Evolutionary conservation across 2,888 invertebrate genomes (phyloP).

Genomic region (Zhuqinia jingwanae): DNA sequence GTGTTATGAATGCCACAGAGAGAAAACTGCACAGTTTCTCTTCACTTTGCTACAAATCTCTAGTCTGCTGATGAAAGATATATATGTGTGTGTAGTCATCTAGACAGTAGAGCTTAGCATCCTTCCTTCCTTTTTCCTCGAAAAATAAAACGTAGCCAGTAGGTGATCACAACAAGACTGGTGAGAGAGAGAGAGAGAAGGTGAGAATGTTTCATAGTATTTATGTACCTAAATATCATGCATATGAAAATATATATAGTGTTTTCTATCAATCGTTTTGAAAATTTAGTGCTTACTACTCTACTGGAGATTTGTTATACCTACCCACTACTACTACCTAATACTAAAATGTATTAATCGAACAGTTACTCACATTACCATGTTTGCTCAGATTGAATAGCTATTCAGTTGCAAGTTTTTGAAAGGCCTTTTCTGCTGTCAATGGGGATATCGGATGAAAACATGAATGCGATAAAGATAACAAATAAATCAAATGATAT

Average conservation of each 20-base stretch:
- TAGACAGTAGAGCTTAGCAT: too few relatives aligned
- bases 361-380: background rate
- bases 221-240: too few relatives aligned
- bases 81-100: background rate
- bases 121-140: too few relatives aligned
- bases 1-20: conserved; percentile 9
- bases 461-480: conserved; percentile 2
- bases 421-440: too few relatives aligned
- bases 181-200: background rate
- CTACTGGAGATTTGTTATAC: background rate
- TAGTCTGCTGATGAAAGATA: conserved; percentile 15
- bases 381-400: too few relatives aligned
- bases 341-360: background rate
- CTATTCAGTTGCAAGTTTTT: too few relatives aligned
- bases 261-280: too few relatives aligned
- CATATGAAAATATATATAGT: too few relatives aligned
- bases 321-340: too few relatives aligned
- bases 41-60: background rate
- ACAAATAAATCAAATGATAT: too few relatives aligned
- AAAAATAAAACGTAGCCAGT: too few relatives aligned
- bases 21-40: conserved; percentile 41
- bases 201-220: too few relatives aligned
- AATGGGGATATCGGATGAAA: background rate
- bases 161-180: conserved; percentile 2
- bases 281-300: background rate